Percentiles rank a stretch among this genome's conserved stretches.
Conservation (phyloP, 2,888 invertebrate species). For the Leptinotarsa peninsularis region DNA sequence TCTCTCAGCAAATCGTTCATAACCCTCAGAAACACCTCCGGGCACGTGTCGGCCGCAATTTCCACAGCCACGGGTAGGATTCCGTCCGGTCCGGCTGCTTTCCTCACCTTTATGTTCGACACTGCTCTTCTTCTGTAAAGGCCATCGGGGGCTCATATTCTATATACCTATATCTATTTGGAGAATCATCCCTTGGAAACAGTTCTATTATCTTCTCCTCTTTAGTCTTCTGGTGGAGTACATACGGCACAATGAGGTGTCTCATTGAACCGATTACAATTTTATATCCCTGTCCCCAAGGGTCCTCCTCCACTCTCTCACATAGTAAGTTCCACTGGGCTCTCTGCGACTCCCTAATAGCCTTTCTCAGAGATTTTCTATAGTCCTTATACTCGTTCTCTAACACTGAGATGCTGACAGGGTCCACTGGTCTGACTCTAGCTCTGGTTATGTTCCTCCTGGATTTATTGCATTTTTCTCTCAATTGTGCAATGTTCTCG, state of each 20-base stretch:
- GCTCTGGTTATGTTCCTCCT: background rate
- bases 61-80: background rate
- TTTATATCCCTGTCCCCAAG: background rate
- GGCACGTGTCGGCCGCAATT: background rate
- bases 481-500: background rate
- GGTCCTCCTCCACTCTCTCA: slow-evolving; percentile 3
- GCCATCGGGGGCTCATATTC: background rate
- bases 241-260: background rate
- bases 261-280: slow-evolving; percentile 2
- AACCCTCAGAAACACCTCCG: background rate
- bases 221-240: background rate
- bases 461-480: background rate
- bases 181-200: background rate
- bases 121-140: background rate
- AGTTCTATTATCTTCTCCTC: background rate
- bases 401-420: background rate
- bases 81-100: background rate
- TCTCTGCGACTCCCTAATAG: background rate
- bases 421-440: background rate
- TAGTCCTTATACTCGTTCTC: background rate
- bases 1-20: background rate
- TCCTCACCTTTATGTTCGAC: background rate
- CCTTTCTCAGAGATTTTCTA: background rate
- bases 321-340: background rate
- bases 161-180: background rate